Conservation (phyloP, 2,888 invertebrate species). For the Parelbella ahira region DNA sequence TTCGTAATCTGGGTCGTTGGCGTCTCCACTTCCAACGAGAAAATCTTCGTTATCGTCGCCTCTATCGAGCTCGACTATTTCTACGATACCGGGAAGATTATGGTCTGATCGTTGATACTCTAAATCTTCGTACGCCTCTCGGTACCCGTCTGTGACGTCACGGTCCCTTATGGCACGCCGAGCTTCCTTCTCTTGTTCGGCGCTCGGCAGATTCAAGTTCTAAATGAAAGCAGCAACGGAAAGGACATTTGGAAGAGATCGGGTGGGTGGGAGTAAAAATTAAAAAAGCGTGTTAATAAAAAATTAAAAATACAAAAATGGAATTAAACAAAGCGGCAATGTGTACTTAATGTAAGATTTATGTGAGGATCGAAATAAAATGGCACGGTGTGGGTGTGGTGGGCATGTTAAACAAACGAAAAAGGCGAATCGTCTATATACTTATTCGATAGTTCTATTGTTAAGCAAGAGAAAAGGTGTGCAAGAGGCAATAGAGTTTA, state of each 20-base stretch:
- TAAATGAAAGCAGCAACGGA: conserved; percentile 63
- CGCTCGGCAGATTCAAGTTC: conserved; percentile 74
- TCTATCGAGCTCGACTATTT: conserved; percentile 60
- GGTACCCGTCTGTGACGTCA: conserved; percentile 60
- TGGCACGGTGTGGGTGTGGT: conserved; percentile 38
- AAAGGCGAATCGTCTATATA: not conserved
- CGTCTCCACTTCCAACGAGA: conserved; percentile 48
- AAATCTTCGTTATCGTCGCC: conserved; percentile 36
- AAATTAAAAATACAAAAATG: conserved; percentile 56
- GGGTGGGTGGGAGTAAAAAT: conserved; percentile 68
- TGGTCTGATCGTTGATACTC: conserved; percentile 50
- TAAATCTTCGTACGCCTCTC: conserved; percentile 51
- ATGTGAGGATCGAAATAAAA: conserved; percentile 37
- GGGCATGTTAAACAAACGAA: conserved; percentile 48
- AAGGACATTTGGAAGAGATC: conserved; percentile 60
- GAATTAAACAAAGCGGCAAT: conserved; percentile 58
- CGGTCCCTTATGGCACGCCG: conserved; percentile 47
- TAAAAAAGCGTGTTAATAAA: conserved; percentile 82
- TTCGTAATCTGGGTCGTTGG: conserved; percentile 58
- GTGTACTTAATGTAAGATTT: conserved; percentile 38
- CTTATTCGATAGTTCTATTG: too few relatives aligned
- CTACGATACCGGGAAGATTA: conserved; percentile 54
- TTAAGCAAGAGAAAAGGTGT: too few relatives aligned
- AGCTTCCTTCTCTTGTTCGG: conserved; percentile 48
- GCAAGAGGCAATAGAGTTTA: too few relatives aligned